These are phyloP conservation scores for Melipona quadrifasciata DNA, from an alignment of 1,140 invertebrate species.

Conservation along the genomic window DNA sequence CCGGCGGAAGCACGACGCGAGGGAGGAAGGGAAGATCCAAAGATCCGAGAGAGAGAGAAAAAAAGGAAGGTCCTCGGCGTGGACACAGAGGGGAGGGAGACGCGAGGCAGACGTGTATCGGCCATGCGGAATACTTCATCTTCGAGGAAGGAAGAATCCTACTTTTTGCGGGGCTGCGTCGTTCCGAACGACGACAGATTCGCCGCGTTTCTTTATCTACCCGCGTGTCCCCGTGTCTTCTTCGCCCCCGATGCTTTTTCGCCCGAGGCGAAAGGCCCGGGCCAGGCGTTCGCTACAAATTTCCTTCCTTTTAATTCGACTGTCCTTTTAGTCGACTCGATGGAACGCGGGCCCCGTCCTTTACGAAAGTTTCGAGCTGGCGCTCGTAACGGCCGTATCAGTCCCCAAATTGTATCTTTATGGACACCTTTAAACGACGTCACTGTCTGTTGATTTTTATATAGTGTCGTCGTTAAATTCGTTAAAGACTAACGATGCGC, in stretches of 20 bases:
- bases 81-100: slow-evolving; percentile 20
- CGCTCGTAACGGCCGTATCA: slow-evolving; percentile 44
- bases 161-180: slow-evolving; percentile 6
- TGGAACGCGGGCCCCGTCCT: background rate
- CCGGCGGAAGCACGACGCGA: slow-evolving; percentile 68
- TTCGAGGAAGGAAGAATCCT: slow-evolving; percentile 7
- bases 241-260: too few species aligned
- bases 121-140: slow-evolving; percentile 26
- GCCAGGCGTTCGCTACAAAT: background rate
- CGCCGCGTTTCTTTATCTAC: slow-evolving; percentile 12
- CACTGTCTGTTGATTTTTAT: slow-evolving; percentile 53
- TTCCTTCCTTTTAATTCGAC: slow-evolving; percentile 32
- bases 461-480: slow-evolving; percentile 59
- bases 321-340: background rate
- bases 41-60: slow-evolving; percentile 1
- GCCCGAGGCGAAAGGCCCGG: too few species aligned
- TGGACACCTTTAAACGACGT: slow-evolving; percentile 46
- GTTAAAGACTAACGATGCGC: slow-evolving; percentile 62
- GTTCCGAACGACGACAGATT: slow-evolving; percentile 2
- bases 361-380: background rate
- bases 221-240: background rate
- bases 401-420: slow-evolving; percentile 61
- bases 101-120: background rate
- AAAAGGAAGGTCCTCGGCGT: too few species aligned
- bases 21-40: slow-evolving; percentile 4